These are phyloP conservation scores for Cenopis cana DNA, from an alignment of 2,888 invertebrate species.

Conservation along the genomic window DNA sequence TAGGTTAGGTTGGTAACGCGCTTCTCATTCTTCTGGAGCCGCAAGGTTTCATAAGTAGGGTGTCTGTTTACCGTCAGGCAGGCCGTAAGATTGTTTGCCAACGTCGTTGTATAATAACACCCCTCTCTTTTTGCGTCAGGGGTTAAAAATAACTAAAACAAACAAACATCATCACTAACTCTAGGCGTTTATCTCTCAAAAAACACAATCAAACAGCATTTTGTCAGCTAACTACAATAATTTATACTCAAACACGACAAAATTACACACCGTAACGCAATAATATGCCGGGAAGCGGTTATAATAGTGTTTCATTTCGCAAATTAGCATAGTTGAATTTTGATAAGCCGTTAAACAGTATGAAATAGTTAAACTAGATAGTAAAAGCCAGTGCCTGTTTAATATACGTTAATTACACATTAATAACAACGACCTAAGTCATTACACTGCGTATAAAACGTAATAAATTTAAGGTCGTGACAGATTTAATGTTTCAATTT, in stretches of 20 bases:
- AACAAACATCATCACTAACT: background rate
- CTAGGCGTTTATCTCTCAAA: slow-evolving; percentile 7
- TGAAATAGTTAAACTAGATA: slow-evolving; percentile 39
- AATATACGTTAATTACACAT: slow-evolving; percentile 66
- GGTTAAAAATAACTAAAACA: too few species aligned
- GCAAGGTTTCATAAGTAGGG: too few species aligned
- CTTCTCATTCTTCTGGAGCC: too few species aligned
- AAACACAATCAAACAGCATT: slow-evolving; percentile 5
- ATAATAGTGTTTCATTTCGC: slow-evolving; percentile 66
- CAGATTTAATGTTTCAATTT: slow-evolving; percentile 61
- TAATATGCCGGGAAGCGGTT: slow-evolving; percentile 27
- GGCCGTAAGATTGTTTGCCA: too few species aligned
- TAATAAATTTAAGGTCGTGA: slow-evolving; percentile 59
- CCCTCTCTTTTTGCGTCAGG: too few species aligned
- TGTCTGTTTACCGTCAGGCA: too few species aligned
- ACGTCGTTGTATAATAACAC: too few species aligned
- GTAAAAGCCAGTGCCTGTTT: slow-evolving; percentile 56
- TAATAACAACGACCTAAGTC: slow-evolving; percentile 75
- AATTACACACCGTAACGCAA: slow-evolving; percentile 35
- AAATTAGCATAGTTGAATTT: slow-evolving; percentile 81
- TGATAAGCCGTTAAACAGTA: slow-evolving; percentile 77
- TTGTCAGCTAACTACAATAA: slow-evolving; percentile 14
- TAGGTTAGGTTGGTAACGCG: too few species aligned
- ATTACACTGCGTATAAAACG: slow-evolving; percentile 60
- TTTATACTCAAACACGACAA: slow-evolving; percentile 30